Conservation (phyloP, 2,797 vertebrate species). For the Synaphobranchus kaupii region DNA sequence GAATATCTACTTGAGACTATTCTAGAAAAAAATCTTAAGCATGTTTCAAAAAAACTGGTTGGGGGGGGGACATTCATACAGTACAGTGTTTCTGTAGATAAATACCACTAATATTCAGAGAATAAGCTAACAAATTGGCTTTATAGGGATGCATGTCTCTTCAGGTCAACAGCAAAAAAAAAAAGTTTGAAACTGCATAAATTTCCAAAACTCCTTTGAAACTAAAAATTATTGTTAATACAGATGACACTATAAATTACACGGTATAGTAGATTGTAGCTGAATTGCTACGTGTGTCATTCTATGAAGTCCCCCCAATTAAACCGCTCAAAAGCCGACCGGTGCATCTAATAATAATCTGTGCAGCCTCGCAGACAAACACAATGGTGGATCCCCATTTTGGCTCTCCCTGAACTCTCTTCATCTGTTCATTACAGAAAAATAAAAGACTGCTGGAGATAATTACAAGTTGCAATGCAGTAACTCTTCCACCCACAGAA, state of each 20-base stretch:
- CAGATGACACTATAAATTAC: background rate
- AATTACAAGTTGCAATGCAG: conserved; percentile 29
- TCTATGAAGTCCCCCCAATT: background rate
- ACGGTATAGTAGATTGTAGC: background rate
- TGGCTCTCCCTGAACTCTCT: conserved; percentile 25
- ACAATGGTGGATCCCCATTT: conserved; percentile 22
- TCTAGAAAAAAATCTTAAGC: background rate
- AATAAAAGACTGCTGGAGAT: conserved; percentile 33
- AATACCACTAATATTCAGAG: background rate
- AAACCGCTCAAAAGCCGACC: background rate
- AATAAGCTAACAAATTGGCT: background rate
- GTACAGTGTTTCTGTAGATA: background rate
- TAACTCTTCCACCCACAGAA: conserved; percentile 32
- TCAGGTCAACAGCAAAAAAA: background rate
- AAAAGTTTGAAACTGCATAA: background rate
- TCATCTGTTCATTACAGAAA: conserved; percentile 30
- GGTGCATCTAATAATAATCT: conserved; percentile 19
- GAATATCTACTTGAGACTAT: background rate
- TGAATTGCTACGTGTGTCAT: background rate
- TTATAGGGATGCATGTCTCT: background rate
- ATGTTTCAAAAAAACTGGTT: background rate
- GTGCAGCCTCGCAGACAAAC: background rate
- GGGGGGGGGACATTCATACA: background rate
- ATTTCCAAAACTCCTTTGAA: background rate
- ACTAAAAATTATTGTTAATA: background rate